Percentiles rank a stretch among this genome's conserved stretches.
Evolutionary conservation across 2,113 vertebrate genomes (phyloP).

Genomic region (Xyliphius kryptos): DNA sequence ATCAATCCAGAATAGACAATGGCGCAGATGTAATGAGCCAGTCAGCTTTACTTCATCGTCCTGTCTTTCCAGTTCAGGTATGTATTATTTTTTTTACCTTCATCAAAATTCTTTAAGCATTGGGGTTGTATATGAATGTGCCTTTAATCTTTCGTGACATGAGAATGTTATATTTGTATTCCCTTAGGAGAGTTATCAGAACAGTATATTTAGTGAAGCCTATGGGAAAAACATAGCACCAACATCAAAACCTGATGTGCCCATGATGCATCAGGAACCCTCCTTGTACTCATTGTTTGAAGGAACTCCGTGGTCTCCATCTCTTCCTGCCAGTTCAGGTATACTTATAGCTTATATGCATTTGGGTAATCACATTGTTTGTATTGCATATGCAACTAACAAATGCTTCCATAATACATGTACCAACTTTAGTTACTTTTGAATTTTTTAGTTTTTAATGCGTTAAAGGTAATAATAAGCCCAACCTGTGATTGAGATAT

Average conservation of each 20-base stretch:
- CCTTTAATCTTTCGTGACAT: no score
- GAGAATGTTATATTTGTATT: constrained; percentile 5
- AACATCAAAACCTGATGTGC: constrained; percentile 76
- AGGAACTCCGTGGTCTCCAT: constrained; percentile 93
- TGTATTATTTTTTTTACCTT: constrained; percentile 7
- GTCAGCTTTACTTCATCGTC: constrained; percentile 81
- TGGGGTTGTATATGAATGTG: no score
- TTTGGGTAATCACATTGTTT: neutral
- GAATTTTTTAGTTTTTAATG: no score
- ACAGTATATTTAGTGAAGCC: constrained; percentile 91
- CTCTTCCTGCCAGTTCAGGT: constrained; percentile 97
- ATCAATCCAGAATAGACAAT: constrained; percentile 84
- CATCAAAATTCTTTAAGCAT: no score
- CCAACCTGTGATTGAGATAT: no score
- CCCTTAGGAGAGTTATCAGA: constrained; percentile 82
- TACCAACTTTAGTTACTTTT: no score
- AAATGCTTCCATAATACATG: no score
- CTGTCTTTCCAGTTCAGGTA: constrained; percentile 92
- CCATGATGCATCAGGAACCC: constrained; percentile 83
- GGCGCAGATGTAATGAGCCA: constrained; percentile 78
- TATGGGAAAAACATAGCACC: constrained; percentile 83
- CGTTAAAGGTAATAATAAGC: no score
- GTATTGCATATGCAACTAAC: no score
- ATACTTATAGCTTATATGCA: constrained; percentile 17
- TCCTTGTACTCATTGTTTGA: constrained; percentile 95